These are phyloP conservation scores for Microctenopoma lineatum DNA, from an alignment of 2,797 vertebrate genomes.

Conservation along the genomic window DNA sequence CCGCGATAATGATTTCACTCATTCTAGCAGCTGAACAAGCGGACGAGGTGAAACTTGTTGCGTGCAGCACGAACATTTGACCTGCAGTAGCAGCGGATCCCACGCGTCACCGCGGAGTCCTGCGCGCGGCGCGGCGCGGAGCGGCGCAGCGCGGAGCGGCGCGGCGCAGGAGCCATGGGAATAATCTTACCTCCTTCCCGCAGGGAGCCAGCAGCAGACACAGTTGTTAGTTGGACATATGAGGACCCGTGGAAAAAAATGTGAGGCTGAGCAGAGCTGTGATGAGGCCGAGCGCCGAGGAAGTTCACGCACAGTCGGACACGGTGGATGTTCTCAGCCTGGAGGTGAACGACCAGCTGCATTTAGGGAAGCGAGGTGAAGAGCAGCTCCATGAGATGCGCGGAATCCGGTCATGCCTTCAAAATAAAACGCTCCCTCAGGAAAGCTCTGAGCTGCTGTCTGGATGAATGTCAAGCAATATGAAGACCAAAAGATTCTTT, in stretches of 20 bases:
- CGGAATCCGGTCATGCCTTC: conserved; percentile 35
- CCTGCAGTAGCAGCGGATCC: background rate
- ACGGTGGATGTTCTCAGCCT: background rate
- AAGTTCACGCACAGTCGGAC: background rate
- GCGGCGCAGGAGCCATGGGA: too few species aligned
- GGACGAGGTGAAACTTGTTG: conserved; percentile 4
- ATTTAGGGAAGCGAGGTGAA: conserved; percentile 17
- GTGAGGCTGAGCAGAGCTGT: background rate
- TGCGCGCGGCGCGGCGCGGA: too few species aligned
- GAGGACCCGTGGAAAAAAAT: conserved; percentile 1
- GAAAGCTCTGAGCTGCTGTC: too few species aligned
- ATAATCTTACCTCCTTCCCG: conserved; percentile 43
- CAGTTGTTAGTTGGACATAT: conserved; percentile 20
- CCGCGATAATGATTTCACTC: too few species aligned
- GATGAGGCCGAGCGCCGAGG: background rate
- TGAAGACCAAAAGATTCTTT: too few species aligned
- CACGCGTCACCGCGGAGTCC: too few species aligned
- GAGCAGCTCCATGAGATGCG: fast-evolving
- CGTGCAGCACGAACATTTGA: background rate
- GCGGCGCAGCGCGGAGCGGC: too few species aligned
- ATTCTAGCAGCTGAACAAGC: conserved; percentile 14
- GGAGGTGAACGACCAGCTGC: conserved; percentile 22
- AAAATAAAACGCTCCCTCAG: conserved; percentile 42
- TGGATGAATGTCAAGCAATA: too few species aligned
- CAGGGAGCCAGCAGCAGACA: conserved; percentile 11